phyloP scores from a whole-genome alignment of 2,113 vertebrate species.

The Bungarus multicinctus region DNA sequence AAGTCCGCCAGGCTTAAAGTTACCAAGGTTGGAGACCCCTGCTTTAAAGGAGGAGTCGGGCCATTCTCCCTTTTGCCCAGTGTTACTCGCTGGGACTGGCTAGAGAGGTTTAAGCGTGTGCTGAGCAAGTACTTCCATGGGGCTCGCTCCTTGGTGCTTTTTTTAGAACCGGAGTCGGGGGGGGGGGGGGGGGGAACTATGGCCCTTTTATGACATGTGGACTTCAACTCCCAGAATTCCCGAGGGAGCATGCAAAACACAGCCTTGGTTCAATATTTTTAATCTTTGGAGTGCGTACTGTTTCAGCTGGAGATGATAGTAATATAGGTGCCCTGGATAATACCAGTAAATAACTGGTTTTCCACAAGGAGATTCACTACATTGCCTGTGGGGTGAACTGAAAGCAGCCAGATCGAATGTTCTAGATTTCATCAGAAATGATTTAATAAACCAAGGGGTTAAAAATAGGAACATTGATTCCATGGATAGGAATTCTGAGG shows the following conservation, averaged over 20 bases:
- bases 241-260: neutral
- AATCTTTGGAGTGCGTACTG: neutral
- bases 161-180: too few relatives aligned
- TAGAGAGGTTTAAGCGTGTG: neutral
- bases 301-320: neutral
- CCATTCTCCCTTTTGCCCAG: neutral
- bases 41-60: neutral
- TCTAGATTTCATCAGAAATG: neutral
- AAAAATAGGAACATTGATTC: neutral
- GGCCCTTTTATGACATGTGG: neutral
- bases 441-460: neutral
- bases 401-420: neutral
- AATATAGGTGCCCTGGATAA: neutral
- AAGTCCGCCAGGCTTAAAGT: too few relatives aligned
- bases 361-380: neutral
- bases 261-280: neutral
- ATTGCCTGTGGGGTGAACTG: neutral
- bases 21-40: too few relatives aligned
- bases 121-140: neutral
- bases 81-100: neutral
- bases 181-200: too few relatives aligned
- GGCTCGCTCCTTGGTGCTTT: neutral
- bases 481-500: neutral
- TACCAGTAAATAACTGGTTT: neutral
- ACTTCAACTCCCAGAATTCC: neutral